A percentile compares a stretch with the other conserved stretches of the same genome.
Conservation (phyloP, 1,140 invertebrate genomes). For the Drosophila nigrodunni region DNA sequence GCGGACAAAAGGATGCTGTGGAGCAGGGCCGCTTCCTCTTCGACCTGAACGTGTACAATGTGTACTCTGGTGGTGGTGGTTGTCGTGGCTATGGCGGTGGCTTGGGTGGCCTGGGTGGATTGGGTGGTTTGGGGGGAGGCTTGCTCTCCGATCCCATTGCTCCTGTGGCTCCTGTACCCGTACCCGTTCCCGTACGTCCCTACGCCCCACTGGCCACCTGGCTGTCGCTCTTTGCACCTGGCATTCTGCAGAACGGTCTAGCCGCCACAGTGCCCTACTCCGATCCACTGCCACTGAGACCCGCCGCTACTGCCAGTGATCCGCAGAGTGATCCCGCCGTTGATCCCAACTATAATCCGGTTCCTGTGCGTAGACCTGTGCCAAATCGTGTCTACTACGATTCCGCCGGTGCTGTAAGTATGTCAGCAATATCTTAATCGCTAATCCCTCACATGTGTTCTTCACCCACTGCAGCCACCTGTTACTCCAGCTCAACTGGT, state of each 20-base stretch:
- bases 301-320: constrained; percentile 35
- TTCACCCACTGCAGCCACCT: constrained; percentile 54
- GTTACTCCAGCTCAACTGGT: constrained; percentile 75
- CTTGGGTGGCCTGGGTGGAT: constrained; percentile 35
- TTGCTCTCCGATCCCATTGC: constrained; percentile 67
- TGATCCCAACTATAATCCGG: constrained; percentile 67
- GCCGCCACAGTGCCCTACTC: constrained; percentile 49
- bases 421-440: background rate
- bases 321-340: constrained; percentile 75
- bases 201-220: constrained; percentile 72
- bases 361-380: constrained; percentile 65
- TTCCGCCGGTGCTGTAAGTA: constrained; percentile 76
- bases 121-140: constrained; percentile 57
- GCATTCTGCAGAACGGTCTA: constrained; percentile 64
- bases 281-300: constrained; percentile 43
- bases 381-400: constrained; percentile 79
- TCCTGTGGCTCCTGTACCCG: constrained; percentile 46
- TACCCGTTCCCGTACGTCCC: constrained; percentile 59
- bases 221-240: constrained; percentile 74
- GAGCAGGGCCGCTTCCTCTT: constrained; percentile 79
- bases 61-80: constrained; percentile 50
- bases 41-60: constrained; percentile 80
- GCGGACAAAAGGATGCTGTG: constrained; percentile 51
- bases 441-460: background rate
- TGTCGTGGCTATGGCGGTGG: constrained; percentile 64